Conservation (phyloP, 1,140 invertebrate species). For the Pristionchus pacificus region DNA sequence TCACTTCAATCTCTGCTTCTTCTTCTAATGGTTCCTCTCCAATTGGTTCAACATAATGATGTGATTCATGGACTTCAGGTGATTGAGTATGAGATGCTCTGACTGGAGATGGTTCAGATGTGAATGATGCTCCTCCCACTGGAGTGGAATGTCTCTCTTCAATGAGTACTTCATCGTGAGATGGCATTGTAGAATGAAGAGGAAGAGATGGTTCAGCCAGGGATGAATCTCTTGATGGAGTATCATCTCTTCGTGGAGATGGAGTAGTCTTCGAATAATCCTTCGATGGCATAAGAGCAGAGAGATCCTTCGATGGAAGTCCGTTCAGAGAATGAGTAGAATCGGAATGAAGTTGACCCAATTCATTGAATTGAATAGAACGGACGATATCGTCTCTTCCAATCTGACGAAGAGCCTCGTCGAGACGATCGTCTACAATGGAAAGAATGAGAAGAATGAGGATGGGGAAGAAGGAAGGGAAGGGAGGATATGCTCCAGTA, state of each 20-base stretch:
- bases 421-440: slow-evolving; percentile 45
- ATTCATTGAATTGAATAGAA: slow-evolving; percentile 38
- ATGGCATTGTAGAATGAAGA: background rate
- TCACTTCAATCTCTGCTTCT: slow-evolving; percentile 21
- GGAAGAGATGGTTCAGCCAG: background rate
- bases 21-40: background rate
- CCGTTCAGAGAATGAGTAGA: background rate
- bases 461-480: slow-evolving; percentile 10
- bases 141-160: background rate
- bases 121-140: background rate
- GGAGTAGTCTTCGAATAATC: background rate
- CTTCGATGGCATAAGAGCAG: background rate
- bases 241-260: no score
- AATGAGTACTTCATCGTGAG: background rate
- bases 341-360: background rate
- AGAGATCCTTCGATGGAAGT: background rate
- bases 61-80: background rate
- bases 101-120: background rate
- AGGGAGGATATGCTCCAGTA: no score
- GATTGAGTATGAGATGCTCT: background rate
- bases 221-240: background rate
- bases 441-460: no score
- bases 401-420: slow-evolving; percentile 50
- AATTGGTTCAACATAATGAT: background rate
- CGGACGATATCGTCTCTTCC: slow-evolving; percentile 57